These are phyloP conservation scores for Galaxias olidus DNA, from an alignment of 2,797 vertebrate genomes.

Conservation along the genomic window DNA sequence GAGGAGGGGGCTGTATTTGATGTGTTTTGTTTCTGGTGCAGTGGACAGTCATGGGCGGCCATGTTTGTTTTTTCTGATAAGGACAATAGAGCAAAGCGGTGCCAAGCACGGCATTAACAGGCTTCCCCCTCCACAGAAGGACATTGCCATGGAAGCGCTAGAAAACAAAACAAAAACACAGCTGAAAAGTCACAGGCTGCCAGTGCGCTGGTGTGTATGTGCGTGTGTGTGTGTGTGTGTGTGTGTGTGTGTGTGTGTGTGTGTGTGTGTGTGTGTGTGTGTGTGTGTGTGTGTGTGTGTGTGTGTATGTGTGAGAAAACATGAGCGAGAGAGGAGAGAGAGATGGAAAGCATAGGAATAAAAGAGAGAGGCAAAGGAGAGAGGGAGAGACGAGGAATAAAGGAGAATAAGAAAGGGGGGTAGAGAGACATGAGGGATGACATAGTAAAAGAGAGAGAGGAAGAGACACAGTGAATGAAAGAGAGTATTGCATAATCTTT, in stretches of 20 bases:
- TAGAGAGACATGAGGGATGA: no score
- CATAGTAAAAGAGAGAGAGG: no score
- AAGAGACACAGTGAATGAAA: no score
- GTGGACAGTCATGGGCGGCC: not conserved
- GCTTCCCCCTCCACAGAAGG: constrained; percentile 38
- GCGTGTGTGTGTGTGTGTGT: not conserved
- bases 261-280: not conserved
- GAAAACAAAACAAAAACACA: constrained; percentile 53
- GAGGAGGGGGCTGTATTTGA: not conserved
- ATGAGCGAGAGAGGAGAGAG: no score
- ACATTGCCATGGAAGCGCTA: constrained; percentile 41
- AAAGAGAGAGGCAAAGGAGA: no score
- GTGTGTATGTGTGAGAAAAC: not conserved
- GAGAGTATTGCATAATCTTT: no score
- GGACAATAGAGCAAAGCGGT: constrained; percentile 25
- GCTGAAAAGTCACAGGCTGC: constrained; percentile 35
- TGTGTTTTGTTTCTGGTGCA: not conserved
- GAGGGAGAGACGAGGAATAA: no score
- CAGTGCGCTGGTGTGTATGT: constrained; percentile 13
- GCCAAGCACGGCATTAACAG: constrained; percentile 34
- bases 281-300: not conserved
- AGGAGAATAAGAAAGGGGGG: no score
- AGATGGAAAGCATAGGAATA: no score
- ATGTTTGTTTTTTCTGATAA: constrained; percentile 34
- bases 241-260: not conserved